A percentile compares a stretch with the other conserved stretches of the same genome.
phyloP scores from a whole-genome alignment of 2,113 vertebrate genomes.

The Cyanoramphus novaezelandiae region DNA sequence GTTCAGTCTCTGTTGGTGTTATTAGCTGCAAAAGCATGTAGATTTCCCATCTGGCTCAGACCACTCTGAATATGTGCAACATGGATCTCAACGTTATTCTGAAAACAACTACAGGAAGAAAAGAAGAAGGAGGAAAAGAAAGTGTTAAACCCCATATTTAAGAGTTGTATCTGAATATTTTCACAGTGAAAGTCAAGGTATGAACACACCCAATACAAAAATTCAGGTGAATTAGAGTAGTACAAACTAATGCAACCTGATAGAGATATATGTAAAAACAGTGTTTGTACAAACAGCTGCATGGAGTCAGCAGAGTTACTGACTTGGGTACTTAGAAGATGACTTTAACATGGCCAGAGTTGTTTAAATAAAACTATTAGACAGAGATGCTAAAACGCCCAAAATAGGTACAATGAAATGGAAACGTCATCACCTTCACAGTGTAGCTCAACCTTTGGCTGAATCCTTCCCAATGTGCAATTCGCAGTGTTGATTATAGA shows the following conservation, averaged over 20 bases:
- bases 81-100: conserved; percentile 99
- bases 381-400: not conserved
- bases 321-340: not conserved
- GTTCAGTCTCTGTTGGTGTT: conserved; percentile 95
- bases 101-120: conserved; percentile 86
- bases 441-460: not conserved
- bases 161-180: not conserved
- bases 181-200: not conserved
- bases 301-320: not conserved
- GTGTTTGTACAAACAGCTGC: not conserved
- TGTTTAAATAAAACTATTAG: not conserved
- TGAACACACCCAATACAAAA: not conserved
- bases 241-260: not conserved
- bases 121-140: not conserved
- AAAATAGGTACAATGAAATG: not conserved
- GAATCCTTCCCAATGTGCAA: not conserved
- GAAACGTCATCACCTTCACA: not conserved
- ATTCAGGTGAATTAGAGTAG: not conserved
- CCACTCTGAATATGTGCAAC: conserved; percentile 99
- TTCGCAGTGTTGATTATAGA: not conserved
- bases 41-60: conserved; percentile 97
- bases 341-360: not conserved
- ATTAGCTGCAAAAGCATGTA: conserved; percentile 95
- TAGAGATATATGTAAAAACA: not conserved
- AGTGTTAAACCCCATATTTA: not conserved